Percentiles rank a stretch among this genome's conserved stretches.
Evolutionary conservation across 2,888 invertebrate genomes (phyloP).

Genomic region (Leucophora obtusa): DNA sequence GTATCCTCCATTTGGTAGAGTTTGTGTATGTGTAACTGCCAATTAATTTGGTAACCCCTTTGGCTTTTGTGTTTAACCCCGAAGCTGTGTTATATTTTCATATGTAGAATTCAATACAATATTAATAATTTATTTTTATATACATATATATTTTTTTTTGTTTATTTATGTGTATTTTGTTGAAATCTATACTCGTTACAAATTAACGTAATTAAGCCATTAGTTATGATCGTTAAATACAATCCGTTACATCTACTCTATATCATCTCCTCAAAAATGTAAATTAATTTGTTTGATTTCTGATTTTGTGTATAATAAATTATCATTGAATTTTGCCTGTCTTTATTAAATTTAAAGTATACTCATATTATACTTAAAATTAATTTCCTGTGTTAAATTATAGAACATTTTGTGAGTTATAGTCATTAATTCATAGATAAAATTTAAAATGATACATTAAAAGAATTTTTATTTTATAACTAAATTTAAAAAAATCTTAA

Average conservation of each 20-base stretch:
- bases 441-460: not conserved
- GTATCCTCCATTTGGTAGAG: not conserved
- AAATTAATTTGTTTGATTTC: conserved; percentile 32
- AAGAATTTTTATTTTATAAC: not conserved
- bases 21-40: conserved; percentile 46
- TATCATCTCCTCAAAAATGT: not conserved
- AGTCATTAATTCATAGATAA: conserved; percentile 31
- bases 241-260: conserved; percentile 34
- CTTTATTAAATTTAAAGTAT: conserved; percentile 2
- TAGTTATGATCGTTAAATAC: conserved; percentile 46
- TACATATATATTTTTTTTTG: not conserved
- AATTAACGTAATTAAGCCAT: conserved; percentile 60
- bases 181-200: conserved; percentile 58
- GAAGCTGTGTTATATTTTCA: conserved; percentile 20
- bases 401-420: conserved; percentile 15
- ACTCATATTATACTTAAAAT: conserved; percentile 42
- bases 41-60: conserved; percentile 59
- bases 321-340: conserved; percentile 16
- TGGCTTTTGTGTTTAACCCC: conserved; percentile 49
- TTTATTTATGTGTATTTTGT: conserved; percentile 30
- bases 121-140: conserved; percentile 19
- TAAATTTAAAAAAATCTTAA: not conserved
- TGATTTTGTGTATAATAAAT: conserved; percentile 20
- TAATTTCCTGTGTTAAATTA: conserved; percentile 45
- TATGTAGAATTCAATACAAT: not conserved